Evolutionary conservation across 2,888 invertebrate species (phyloP).

Genomic region (Papilio gigon): DNA sequence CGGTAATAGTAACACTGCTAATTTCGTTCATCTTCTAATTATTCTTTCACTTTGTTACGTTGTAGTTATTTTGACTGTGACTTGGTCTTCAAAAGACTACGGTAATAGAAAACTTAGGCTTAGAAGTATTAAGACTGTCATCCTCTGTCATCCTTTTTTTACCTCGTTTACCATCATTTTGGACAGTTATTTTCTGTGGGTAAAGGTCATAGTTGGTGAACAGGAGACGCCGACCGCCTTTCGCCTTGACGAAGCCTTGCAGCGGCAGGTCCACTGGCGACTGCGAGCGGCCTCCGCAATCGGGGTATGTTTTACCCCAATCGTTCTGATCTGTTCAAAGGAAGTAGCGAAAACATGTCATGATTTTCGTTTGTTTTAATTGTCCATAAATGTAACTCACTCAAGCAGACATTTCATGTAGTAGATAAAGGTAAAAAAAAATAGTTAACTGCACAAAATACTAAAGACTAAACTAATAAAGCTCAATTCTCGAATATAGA

Average conservation of each 20-base stretch:
- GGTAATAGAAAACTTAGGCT: neutral
- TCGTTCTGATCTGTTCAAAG: constrained; percentile 54
- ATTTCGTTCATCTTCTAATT: too few relatives aligned
- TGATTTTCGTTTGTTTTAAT: too few relatives aligned
- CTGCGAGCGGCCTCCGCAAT: constrained; percentile 60
- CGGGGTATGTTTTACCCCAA: constrained; percentile 57
- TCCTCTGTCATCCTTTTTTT: constrained; percentile 36
- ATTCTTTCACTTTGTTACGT: too few relatives aligned
- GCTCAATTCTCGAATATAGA: too few relatives aligned
- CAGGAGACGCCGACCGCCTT: constrained; percentile 52
- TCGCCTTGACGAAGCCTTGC: constrained; percentile 51
- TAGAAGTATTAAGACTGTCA: neutral
- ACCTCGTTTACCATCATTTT: constrained; percentile 58
- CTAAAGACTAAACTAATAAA: too few relatives aligned
- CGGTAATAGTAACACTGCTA: too few relatives aligned
- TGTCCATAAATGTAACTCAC: too few relatives aligned
- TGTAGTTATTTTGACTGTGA: too few relatives aligned
- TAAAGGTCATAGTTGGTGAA: constrained; percentile 58
- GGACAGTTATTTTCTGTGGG: constrained; percentile 52
- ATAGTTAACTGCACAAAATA: too few relatives aligned
- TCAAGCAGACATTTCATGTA: too few relatives aligned
- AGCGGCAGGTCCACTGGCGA: constrained; percentile 66
- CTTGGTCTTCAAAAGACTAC: neutral
- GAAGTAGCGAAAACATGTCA: too few relatives aligned
- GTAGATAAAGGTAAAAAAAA: too few relatives aligned